A percentile compares a stretch with the other conserved stretches of the same genome.
phyloP scores from a whole-genome alignment of 2,797 vertebrate genomes.

The Cirrhinus mrigala region DNA sequence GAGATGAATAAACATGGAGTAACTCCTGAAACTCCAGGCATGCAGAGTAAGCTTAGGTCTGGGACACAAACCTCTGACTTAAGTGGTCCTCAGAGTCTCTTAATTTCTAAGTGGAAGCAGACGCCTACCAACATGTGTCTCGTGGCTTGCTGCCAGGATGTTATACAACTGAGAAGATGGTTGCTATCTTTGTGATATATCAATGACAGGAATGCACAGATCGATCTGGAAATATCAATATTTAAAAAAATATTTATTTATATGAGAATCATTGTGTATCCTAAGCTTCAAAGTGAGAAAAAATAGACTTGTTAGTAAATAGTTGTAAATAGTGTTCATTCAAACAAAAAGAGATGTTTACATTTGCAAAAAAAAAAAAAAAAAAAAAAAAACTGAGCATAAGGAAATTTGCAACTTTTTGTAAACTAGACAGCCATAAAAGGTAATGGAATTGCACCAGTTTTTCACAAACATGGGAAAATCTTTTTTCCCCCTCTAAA shows the following conservation, averaged over 20 bases:
- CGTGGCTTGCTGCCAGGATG: constrained; percentile 26
- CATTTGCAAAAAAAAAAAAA: not conserved
- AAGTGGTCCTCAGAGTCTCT: constrained; percentile 32
- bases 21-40: constrained; percentile 3
- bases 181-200: not conserved
- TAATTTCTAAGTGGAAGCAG: constrained; percentile 34
- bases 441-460: too few relatives aligned
- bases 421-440: not conserved
- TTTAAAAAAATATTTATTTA: not conserved
- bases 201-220: not conserved
- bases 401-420: not conserved
- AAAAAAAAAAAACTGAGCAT: not conserved
- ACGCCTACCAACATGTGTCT: constrained; percentile 18
- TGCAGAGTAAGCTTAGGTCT: constrained; percentile 6
- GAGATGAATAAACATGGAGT: not conserved
- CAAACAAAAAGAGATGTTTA: not conserved
- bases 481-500: not conserved
- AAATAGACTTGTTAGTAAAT: not conserved
- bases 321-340: not conserved
- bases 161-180: constrained; percentile 36
- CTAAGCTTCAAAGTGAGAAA: not conserved
- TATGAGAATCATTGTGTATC: not conserved
- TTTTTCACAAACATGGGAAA: not conserved
- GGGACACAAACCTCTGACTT: not conserved
- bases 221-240: not conserved